Evolutionary conservation across 2,888 invertebrate genomes (phyloP).

Genomic region (Euzophera pinguis): DNA sequence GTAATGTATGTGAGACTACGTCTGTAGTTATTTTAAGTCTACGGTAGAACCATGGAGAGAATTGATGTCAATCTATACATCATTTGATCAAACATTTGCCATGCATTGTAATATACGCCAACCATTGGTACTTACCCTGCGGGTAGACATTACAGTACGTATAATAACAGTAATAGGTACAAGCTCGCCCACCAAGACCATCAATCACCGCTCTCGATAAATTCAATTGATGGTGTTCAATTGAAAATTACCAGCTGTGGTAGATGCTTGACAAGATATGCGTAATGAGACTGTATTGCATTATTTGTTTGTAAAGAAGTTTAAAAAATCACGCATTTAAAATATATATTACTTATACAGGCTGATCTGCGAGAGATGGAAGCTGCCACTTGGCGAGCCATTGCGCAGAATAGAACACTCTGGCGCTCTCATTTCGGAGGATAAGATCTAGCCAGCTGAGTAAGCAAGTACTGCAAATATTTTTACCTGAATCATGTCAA

Average conservation of each 20-base stretch:
- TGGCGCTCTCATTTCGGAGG: no score
- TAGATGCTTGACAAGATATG: not conserved
- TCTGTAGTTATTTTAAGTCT: no score
- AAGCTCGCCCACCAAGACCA: constrained; percentile 4
- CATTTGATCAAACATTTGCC: not conserved
- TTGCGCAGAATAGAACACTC: no score
- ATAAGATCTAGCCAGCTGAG: no score
- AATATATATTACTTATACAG: no score
- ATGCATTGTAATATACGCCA: not conserved
- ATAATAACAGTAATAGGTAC: constrained; percentile 9
- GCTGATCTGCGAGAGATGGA: no score
- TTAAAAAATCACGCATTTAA: no score
- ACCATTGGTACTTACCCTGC: not conserved
- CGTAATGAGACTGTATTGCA: not conserved
- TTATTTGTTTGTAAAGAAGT: not conserved
- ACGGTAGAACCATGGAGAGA: no score
- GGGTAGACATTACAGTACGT: not conserved
- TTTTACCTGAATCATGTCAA: no score
- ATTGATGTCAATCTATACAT: not conserved
- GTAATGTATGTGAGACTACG: no score
- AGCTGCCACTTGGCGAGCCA: no score
- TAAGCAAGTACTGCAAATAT: no score
- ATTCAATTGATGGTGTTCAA: constrained; percentile 6
- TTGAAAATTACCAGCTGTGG: constrained; percentile 5
- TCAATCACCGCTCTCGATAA: constrained; percentile 9